phyloP scores from a whole-genome alignment of 2,113 vertebrate genomes.

The Smithornis capensis region DNA sequence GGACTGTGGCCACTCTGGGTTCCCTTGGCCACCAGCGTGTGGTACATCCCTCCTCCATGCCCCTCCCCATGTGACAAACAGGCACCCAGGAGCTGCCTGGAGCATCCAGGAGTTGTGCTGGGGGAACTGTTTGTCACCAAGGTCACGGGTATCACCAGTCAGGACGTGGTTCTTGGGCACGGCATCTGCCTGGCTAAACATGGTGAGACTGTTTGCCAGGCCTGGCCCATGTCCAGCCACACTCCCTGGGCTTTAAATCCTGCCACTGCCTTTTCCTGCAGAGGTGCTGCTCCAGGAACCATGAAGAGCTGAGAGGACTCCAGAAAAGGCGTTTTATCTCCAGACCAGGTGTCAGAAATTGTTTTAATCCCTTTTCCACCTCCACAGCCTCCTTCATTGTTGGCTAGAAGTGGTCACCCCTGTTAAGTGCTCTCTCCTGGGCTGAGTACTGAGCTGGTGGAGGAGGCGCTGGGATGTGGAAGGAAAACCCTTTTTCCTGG shows the following conservation, averaged over 20 bases:
- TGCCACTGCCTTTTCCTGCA: neutral
- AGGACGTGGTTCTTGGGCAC: rapidly evolving
- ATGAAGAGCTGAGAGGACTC: neutral
- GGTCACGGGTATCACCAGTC: neutral
- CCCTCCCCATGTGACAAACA: neutral
- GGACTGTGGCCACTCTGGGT: neutral
- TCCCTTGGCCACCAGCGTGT: neutral
- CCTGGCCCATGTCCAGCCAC: rapidly evolving
- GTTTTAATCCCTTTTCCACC: neutral
- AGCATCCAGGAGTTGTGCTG: neutral
- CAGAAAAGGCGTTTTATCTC: neutral
- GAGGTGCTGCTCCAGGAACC: neutral
- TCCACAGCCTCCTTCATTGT: neutral
- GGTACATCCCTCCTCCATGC: neutral
- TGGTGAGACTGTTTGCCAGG: neutral
- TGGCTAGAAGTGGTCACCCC: neutral
- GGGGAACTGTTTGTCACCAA: neutral
- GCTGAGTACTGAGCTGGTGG: neutral
- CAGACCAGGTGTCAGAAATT: neutral
- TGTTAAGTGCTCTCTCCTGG: neutral
- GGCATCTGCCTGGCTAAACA: neutral
- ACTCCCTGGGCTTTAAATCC: neutral
- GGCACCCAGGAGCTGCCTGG: neutral
- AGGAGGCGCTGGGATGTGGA: neutral
- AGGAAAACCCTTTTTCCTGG: slow-evolving; percentile 63